Conservation (phyloP, 2,113 vertebrate species). For the Alexandromys fortis region DNA sequence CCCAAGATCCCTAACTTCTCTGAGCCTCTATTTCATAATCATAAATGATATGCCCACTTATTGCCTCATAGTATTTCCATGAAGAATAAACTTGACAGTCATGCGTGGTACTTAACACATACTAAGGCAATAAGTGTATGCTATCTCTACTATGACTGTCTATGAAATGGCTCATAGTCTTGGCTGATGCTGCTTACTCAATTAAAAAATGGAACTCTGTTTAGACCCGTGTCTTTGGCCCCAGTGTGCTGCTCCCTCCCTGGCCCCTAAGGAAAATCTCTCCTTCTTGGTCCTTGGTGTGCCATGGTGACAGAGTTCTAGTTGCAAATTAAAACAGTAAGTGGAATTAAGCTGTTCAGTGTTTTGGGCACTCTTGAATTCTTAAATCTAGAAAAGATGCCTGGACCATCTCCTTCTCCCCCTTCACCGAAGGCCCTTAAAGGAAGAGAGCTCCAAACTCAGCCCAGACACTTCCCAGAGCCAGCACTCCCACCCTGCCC, state of each 20-base stretch:
- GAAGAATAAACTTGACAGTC: not conserved
- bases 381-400: not conserved
- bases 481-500: not conserved
- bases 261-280: not conserved
- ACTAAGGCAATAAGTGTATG: not conserved
- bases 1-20: not conserved
- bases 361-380: not conserved
- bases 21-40: not conserved
- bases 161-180: not conserved
- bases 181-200: not conserved
- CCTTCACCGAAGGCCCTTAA: rapidly evolving
- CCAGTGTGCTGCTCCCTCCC: not conserved
- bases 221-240: not conserved
- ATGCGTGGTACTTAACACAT: too few relatives aligned
- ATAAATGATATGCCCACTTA: not conserved
- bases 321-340: not conserved
- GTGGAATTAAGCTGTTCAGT: too few relatives aligned
- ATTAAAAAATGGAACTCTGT: not conserved
- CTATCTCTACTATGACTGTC: not conserved
- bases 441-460: not conserved
- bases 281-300: not conserved
- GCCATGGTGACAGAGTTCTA: rapidly evolving
- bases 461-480: not conserved
- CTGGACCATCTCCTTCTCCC: not conserved
- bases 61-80: not conserved